Conservation (phyloP, 2,888 invertebrate species). For the Apeira syringaria region DNA sequence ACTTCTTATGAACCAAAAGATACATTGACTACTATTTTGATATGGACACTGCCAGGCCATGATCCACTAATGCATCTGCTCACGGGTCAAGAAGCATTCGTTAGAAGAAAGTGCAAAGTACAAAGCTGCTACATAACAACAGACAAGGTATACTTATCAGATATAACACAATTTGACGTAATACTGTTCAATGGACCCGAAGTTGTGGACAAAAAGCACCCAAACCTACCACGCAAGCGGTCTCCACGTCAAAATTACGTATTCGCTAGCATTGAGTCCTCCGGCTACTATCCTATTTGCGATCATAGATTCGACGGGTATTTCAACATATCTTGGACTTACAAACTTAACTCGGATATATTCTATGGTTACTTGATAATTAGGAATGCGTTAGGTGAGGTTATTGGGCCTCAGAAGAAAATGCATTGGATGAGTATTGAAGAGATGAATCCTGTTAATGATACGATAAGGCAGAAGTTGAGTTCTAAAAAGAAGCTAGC, state of each 20-base stretch:
- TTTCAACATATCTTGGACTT: conserved; percentile 62
- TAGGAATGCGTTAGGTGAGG: conserved; percentile 35
- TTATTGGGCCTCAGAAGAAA: conserved; percentile 43
- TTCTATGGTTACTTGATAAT: conserved; percentile 48
- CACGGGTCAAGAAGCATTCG: conserved; percentile 24
- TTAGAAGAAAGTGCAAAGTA: conserved; percentile 38
- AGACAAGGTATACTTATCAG: conserved; percentile 29
- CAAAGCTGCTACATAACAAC: conserved; percentile 46
- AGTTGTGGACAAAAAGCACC: conserved; percentile 22
- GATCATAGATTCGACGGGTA: conserved; percentile 39
- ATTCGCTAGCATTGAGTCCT: conserved; percentile 47
- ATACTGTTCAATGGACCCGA: conserved; percentile 47
- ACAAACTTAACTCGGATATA: conserved; percentile 49
- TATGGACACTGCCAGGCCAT: conserved; percentile 40
- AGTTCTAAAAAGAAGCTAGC: conserved; percentile 47
- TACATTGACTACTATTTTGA: conserved; percentile 30
- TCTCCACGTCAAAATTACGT: conserved; percentile 44
- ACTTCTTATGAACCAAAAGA: not conserved
- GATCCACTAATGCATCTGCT: conserved; percentile 41
- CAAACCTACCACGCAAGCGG: conserved; percentile 29
- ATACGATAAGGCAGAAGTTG: conserved; percentile 40
- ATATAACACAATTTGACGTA: conserved; percentile 42
- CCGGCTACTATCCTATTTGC: conserved; percentile 45
- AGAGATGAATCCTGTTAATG: conserved; percentile 43
- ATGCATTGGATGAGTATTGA: conserved; percentile 47